Conservation (phyloP, 2,888 invertebrate genomes). For the Zygogramma bicolorata region DNA sequence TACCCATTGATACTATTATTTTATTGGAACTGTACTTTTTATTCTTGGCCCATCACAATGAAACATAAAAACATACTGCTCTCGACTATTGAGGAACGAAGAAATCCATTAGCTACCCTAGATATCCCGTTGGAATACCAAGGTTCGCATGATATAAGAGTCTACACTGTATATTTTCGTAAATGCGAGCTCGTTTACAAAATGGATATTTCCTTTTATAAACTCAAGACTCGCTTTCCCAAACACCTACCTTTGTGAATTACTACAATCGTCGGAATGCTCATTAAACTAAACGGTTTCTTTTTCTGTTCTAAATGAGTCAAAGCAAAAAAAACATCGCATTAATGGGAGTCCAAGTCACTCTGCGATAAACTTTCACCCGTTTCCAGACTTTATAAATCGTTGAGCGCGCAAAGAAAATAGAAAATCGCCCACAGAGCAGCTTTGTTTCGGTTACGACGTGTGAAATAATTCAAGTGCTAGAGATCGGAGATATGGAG, state of each 20-base stretch:
- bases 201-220: background rate
- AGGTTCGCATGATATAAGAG: background rate
- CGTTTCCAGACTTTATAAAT: constrained; percentile 34
- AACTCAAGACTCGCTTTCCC: background rate
- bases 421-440: background rate
- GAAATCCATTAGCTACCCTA: too few relatives aligned
- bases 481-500: background rate
- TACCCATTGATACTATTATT: too few relatives aligned
- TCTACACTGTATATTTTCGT: background rate
- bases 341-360: constrained; percentile 31
- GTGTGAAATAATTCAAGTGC: background rate
- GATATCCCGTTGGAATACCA: too few relatives aligned
- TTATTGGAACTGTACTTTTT: too few relatives aligned
- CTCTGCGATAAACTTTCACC: constrained; percentile 34
- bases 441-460: background rate
- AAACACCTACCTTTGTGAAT: constrained; percentile 24
- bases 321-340: constrained; percentile 36
- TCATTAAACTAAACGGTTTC: constrained; percentile 43
- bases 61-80: too few relatives aligned
- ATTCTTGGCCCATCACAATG: too few relatives aligned
- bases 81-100: too few relatives aligned
- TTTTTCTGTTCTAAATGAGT: constrained; percentile 37
- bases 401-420: constrained; percentile 19
- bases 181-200: background rate
- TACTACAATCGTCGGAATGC: constrained; percentile 37